These are phyloP conservation scores for Chionis minor DNA, from an alignment of 2,113 vertebrate species.

Conservation along the genomic window DNA sequence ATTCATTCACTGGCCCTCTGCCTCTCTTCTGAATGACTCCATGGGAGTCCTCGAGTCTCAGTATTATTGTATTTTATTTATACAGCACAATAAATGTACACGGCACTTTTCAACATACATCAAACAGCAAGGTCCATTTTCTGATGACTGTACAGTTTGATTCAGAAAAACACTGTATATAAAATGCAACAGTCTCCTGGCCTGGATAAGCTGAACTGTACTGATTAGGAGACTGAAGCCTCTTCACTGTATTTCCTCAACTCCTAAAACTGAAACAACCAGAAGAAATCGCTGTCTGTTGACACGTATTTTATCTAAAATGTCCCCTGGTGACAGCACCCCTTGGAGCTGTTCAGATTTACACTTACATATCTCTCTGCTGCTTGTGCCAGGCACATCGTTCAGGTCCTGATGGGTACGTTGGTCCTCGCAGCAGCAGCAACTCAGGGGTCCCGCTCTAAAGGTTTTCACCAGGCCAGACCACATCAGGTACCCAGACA, in stretches of 20 bases:
- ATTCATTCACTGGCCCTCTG: background rate
- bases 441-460: background rate
- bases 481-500: background rate
- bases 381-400: background rate
- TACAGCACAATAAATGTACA: background rate
- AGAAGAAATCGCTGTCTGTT: background rate
- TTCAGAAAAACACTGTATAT: background rate
- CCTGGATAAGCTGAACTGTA: background rate
- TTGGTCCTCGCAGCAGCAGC: background rate
- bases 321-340: background rate
- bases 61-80: conserved; percentile 28
- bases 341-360: background rate
- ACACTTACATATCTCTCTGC: background rate
- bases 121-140: background rate
- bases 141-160: background rate
- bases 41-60: conserved; percentile 7
- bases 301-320: background rate
- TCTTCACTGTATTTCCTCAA: background rate
- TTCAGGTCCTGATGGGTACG: background rate
- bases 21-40: conserved; percentile 1
- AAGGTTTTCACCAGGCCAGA: background rate
- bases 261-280: background rate
- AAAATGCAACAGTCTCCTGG: background rate
- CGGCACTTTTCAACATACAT: background rate
- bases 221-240: background rate